Base-by-base conservation (phyloP, 2,113 vertebrate species). In the Zosterops lateralis region DNA sequence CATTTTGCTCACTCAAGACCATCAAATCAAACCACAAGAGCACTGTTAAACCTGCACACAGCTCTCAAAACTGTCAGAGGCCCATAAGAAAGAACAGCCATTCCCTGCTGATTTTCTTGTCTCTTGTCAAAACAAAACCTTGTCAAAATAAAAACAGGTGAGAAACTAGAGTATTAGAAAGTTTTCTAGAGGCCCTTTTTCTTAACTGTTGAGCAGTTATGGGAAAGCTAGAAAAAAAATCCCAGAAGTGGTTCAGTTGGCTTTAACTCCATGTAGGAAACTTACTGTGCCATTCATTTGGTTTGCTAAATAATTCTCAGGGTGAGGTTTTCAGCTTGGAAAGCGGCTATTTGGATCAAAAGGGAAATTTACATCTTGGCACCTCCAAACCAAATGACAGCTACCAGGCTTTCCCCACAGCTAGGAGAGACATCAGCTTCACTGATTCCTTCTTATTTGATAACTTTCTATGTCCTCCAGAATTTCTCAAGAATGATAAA, bases 381-480 rank as follows among this genome's bases (percentile, higher is more conserved):
- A 81, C 19, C 57, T 78, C 45, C 4, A 1, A 84, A 72, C 8
- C 73, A 61, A 75, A 58, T 17, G 44, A 86, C 84, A 87, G 54
- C 87, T 75, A 71, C 53, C 65, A 89, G 48, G 58, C 32, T 79
- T 89, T 71, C 70, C 87, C 84, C 58, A 91, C 58, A 92, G n/a
- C 54, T 22, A 82, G 31, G 26, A 67, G 3, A 89, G 48, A 65
- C 65, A 62, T 10, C 34, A 70, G 47, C n/a, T 64, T 60, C 0
- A 0, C 36, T 18, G 22, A 54, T 44, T 56, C 32, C 15, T 80
- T 93, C 60, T 29, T 67, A 29, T 28, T 3, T 28, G 38, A 6
- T 42, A 84, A 84, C 80, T 81, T 91, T 84, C 91, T 90, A 10
- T 17, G 34, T 70, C 67, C 90, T 80, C 85, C 90, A 84, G 76